Base-by-base conservation (phyloP, 1,140 invertebrate genomes). In the Panonychus citri region DNA sequence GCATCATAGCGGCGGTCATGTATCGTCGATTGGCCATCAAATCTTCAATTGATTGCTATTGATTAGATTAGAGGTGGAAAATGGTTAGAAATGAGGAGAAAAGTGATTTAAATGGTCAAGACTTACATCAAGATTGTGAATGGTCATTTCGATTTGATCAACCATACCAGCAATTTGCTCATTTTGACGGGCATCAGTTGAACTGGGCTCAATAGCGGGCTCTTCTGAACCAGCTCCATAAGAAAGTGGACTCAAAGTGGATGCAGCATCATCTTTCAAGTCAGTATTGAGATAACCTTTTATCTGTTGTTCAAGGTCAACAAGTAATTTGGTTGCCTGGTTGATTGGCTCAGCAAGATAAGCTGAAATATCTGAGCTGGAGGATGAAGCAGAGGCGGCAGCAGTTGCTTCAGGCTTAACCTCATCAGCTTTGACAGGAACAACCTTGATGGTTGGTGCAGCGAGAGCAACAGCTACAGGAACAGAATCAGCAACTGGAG, bases 261-360 rank as follows among this genome's bases (percentile, higher is more conserved):
- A 13, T 19, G 42, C 12, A n/a, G n/a, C 21, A 25, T 21, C 17
- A 13, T 52, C 37, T 13, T 46, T 28, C n/a, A n/a, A n/a, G n/a
- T n/a, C n/a, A 7, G 34, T 5, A 19, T 19, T 17, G 13, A 55
- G 40, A 27, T 37, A 55, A 10, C 28, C 28, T 19, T 25, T 17
- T 13, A 55, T 39, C 27, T 51, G 30, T 27, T 53, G 57, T 24
- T 60, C 59, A 10, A 60, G 26, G 28, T 60, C 56, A n/a, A 55
- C 42, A 7, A 60, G 28, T 24, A 60, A 51, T 37, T 59, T 60
- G n/a, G 60, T 60, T 3, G 59, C 55, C 30, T 48, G 59, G 28
- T 57, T 48, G 19, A 60, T 59, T 13, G 48, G 48, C 39, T 40
- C 39, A 13, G 39, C 13, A 17, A 40, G 19, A 7, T 40, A 40